Conservation (phyloP, 2,888 invertebrate genomes). For the Neocrepidodera transversa region DNA sequence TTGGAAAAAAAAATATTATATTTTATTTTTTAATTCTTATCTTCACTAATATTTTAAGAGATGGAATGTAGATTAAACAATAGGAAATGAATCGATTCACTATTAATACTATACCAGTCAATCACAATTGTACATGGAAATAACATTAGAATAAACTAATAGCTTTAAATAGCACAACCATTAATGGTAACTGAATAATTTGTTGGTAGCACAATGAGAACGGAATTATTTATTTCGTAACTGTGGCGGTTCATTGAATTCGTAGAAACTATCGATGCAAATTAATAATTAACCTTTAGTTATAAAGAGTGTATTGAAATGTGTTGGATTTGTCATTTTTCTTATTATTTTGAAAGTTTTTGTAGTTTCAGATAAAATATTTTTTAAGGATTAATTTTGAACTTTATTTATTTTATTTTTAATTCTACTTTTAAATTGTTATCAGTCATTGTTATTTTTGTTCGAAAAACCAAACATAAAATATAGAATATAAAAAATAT, state of each 20-base stretch:
- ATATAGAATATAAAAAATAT: too few species aligned
- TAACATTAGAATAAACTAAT: constrained; percentile 20
- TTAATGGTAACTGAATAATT: constrained; percentile 15
- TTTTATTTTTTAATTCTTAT: constrained; percentile 16
- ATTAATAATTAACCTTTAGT: too few species aligned
- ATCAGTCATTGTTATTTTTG: too few species aligned
- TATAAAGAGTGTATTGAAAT: too few species aligned
- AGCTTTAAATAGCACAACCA: constrained; percentile 15
- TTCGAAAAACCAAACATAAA: too few species aligned
- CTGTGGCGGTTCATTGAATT: not conserved
- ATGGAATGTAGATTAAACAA: constrained; percentile 19
- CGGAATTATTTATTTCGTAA: constrained; percentile 3
- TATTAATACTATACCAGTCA: constrained; percentile 17
- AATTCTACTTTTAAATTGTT: too few species aligned
- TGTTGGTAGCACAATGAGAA: constrained; percentile 15
- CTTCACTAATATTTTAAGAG: constrained; percentile 19
- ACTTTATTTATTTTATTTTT: too few species aligned
- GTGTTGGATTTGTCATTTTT: too few species aligned
- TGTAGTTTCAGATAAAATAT: too few species aligned
- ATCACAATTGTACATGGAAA: constrained; percentile 23
- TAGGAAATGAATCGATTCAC: constrained; percentile 18
- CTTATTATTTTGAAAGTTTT: too few species aligned
- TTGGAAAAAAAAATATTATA: constrained; percentile 3
- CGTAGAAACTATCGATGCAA: too few species aligned
- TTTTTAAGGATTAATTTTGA: too few species aligned